phyloP scores from a whole-genome alignment of 2,888 invertebrate genomes.

The Pristionchus arcanus region DNA sequence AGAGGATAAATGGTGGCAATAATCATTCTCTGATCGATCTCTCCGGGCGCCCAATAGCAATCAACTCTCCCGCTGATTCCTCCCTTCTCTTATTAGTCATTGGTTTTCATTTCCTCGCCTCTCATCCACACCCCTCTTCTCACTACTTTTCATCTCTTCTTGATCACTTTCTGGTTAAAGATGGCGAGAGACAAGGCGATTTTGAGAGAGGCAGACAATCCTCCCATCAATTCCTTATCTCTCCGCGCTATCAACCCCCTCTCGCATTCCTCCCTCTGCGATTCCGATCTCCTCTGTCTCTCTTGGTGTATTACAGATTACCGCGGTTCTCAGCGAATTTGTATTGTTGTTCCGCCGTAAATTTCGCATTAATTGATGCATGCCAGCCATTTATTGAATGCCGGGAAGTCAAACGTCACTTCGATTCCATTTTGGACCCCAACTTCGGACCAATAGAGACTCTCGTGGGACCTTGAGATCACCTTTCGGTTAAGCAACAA shows the following conservation, averaged over 20 bases:
- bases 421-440: too few species aligned
- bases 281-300: slow-evolving; percentile 15
- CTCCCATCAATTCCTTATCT: not conserved
- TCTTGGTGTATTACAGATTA: not conserved
- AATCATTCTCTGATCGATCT: not conserved
- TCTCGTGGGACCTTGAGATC: too few species aligned
- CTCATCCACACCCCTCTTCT: too few species aligned
- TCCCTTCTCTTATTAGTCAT: slow-evolving; percentile 32
- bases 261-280: not conserved
- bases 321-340: slow-evolving; percentile 5
- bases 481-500: not conserved
- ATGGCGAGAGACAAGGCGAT: too few species aligned
- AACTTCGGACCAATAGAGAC: too few species aligned
- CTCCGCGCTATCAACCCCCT: not conserved
- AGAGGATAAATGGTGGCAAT: too few species aligned
- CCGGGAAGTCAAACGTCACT: too few species aligned
- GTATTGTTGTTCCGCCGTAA: too few species aligned
- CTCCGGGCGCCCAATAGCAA: slow-evolving; percentile 1
- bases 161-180: too few species aligned
- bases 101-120: slow-evolving; percentile 18
- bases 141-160: too few species aligned
- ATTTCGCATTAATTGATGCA: too few species aligned
- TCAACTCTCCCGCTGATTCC: slow-evolving; percentile 17
- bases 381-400: too few species aligned
- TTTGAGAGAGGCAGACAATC: not conserved